phyloP scores from a whole-genome alignment of 2,113 vertebrate genomes.

The Ifrita kowaldi region DNA sequence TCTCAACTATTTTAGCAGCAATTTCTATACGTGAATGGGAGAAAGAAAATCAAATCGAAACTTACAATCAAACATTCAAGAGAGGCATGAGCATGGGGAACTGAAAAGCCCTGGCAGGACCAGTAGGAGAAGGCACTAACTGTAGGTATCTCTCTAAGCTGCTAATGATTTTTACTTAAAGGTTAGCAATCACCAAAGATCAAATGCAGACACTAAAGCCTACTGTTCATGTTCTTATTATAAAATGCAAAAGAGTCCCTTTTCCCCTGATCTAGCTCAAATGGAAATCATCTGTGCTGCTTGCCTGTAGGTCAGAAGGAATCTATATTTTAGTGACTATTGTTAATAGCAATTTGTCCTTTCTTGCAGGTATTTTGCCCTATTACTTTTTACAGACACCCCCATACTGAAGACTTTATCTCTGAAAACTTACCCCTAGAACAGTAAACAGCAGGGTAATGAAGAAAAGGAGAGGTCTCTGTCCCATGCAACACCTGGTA shows the following conservation, averaged over 20 bases:
- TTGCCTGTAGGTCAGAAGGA: background rate
- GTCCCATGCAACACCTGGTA: conserved; percentile 98
- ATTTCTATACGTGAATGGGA: background rate
- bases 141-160: background rate
- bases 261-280: background rate
- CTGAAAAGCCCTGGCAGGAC: background rate
- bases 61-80: background rate
- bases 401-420: background rate
- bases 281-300: background rate
- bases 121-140: background rate
- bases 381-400: background rate
- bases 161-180: background rate
- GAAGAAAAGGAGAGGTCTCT: conserved; percentile 96
- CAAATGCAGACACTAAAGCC: background rate
- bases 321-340: background rate
- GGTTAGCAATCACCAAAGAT: background rate
- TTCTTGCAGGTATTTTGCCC: background rate
- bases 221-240: background rate
- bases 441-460: conserved; percentile 98
- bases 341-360: background rate
- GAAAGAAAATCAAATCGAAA: background rate
- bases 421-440: conserved; percentile 82
- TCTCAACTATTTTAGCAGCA: background rate
- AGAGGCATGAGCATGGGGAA: background rate
- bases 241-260: background rate